phyloP scores from a whole-genome alignment of 2,113 vertebrate genomes.

The Falco punctatus region DNA sequence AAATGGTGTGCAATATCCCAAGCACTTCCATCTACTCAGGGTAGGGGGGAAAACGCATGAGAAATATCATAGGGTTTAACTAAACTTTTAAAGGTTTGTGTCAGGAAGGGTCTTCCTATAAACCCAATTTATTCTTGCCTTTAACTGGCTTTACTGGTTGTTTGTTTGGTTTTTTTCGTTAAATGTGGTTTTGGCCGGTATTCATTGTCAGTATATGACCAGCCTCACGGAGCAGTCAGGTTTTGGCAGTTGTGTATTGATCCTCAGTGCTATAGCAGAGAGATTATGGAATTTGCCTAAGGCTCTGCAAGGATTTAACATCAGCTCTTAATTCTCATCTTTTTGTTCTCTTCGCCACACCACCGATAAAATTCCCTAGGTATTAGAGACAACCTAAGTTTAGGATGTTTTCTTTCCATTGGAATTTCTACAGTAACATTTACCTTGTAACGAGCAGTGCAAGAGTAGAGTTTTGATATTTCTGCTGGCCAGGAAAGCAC shows the following conservation, averaged over 20 bases:
- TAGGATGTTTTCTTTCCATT: background rate
- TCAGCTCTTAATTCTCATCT: background rate
- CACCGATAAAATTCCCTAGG: background rate
- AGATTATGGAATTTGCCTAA: slow-evolving; percentile 45
- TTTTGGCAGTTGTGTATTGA: background rate
- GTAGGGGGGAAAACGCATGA: background rate
- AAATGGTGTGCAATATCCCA: too few relatives aligned
- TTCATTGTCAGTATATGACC: background rate
- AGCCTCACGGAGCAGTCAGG: background rate
- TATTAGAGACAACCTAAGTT: background rate
- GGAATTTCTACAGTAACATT: background rate
- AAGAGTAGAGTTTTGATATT: background rate
- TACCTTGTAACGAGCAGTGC: background rate
- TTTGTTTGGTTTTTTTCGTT: background rate
- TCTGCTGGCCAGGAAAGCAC: background rate
- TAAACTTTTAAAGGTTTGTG: background rate
- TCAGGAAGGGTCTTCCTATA: background rate
- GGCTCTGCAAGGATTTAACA: slow-evolving; percentile 17
- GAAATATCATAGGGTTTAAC: background rate
- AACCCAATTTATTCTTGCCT: background rate
- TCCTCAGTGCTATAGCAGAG: background rate
- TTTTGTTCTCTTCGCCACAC: slow-evolving; percentile 4
- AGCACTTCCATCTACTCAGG: background rate
- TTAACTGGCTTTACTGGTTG: background rate
- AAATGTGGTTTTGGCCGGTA: background rate